These are phyloP conservation scores for Nibea coibor DNA, from an alignment of 2,113 vertebrate species.

Conservation along the genomic window DNA sequence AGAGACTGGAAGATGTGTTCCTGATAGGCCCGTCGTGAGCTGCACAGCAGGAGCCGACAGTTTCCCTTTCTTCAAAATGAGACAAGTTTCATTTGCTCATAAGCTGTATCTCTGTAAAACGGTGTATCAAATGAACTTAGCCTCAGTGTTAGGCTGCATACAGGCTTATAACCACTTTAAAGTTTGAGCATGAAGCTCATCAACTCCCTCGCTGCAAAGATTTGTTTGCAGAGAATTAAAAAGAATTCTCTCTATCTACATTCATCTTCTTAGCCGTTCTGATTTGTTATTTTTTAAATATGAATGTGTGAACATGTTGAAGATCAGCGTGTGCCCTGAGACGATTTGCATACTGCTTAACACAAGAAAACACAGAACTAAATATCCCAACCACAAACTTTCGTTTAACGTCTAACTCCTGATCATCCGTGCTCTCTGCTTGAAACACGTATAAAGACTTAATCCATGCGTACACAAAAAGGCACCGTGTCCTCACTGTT, in stretches of 20 bases:
- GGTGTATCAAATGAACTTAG: background rate
- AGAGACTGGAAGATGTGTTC: background rate
- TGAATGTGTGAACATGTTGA: background rate
- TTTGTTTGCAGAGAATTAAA: slow-evolving; percentile 6
- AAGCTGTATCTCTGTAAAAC: background rate
- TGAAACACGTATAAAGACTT: slow-evolving; percentile 33
- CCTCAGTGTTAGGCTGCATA: too few species aligned
- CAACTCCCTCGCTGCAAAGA: background rate
- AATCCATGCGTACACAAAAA: slow-evolving; percentile 30
- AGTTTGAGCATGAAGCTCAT: background rate
- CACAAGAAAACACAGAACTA: slow-evolving; percentile 38
- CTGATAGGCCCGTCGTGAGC: background rate
- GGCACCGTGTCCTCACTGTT: background rate
- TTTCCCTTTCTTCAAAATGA: background rate
- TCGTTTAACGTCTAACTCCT: background rate
- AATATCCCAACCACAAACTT: slow-evolving; percentile 40
- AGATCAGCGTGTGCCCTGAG: background rate
- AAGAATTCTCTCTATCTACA: background rate
- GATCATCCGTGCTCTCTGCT: slow-evolving; percentile 14
- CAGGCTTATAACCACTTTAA: background rate
- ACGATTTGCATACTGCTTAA: slow-evolving; percentile 13
- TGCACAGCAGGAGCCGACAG: background rate
- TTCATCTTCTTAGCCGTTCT: slow-evolving; percentile 10
- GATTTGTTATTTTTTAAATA: background rate
- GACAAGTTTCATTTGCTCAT: background rate